Conservation (phyloP, 2,797 vertebrate genomes). For the Epinephelus malabaricus region DNA sequence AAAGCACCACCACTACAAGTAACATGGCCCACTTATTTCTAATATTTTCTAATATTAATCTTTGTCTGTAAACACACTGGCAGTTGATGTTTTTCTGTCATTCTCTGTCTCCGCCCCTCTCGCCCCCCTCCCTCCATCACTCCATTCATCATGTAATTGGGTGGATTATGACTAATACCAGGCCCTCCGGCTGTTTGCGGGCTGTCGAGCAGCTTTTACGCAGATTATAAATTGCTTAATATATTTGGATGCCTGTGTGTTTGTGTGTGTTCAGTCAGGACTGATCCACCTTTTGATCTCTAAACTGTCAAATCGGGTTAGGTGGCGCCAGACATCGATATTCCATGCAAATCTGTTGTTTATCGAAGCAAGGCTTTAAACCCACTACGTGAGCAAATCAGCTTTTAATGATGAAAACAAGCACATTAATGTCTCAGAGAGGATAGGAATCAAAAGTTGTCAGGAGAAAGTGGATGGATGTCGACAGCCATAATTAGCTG, state of each 20-base stretch:
- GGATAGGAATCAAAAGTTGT: constrained; percentile 27
- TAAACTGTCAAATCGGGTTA: constrained; percentile 48
- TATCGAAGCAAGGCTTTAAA: constrained; percentile 15
- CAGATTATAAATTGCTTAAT: constrained; percentile 60
- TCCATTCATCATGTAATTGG: constrained; percentile 63
- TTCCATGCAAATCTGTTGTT: constrained; percentile 28
- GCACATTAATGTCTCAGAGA: constrained; percentile 16
- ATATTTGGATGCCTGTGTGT: constrained; percentile 39
- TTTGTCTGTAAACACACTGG: constrained; percentile 26
- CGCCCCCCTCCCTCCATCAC: constrained; percentile 11
- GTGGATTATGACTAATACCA: constrained; percentile 67
- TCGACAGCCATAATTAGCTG: constrained; percentile 42
- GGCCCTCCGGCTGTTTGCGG: constrained; percentile 58
- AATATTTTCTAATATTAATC: constrained; percentile 15
- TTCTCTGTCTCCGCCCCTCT: not conserved
- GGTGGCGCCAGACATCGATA: constrained; percentile 22
- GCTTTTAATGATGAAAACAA: constrained; percentile 32
- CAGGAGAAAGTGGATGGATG: constrained; percentile 27
- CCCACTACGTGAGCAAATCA: constrained; percentile 27
- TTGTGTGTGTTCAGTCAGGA: constrained; percentile 20
- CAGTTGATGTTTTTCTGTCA: constrained; percentile 28
- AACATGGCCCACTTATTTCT: not conserved
- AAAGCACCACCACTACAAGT: not conserved
- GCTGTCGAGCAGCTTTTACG: constrained; percentile 61
- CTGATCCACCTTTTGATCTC: constrained; percentile 49